Base-by-base conservation (phyloP, 2,113 vertebrate genomes). In the Canis aureus region DNA sequence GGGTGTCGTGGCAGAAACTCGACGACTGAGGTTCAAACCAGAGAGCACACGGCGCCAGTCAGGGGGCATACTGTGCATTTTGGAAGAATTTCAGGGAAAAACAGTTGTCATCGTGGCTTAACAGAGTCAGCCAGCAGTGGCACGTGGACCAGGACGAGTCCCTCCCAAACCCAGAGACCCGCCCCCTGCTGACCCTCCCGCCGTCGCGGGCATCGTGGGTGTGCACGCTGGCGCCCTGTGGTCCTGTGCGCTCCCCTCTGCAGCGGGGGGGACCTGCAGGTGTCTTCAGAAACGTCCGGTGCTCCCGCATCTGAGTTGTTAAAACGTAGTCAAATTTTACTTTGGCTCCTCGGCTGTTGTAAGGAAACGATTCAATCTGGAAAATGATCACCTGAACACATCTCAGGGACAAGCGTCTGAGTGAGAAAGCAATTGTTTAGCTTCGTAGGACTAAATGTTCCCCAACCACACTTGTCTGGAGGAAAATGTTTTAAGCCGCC, bases 161-260 rank as follows among this genome's bases (percentile, higher is more conserved):
- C 35, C 38, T 23, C 38, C 71, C 5, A 2, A 20, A 25, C 35
- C 35, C 38, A 38, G 11, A 32, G 6, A 3, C 66, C 38, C 0
- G 7, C 8, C 38, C 73, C 23, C 38, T 1, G 23, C 38, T 49
- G 12, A 23, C 73, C 23, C 43, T 49, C 73, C 43, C 2, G 6
- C 23, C 73, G 4, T 49, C 0, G 43, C 27, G 7, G 5, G 69
- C 0, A 1, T 0, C 43, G 23, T 27, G 43, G 38, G 13, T 76
- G 38, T 22, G 7, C 43, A 27, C 3, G 43, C 13, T 1, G 13
- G 69, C 5, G 11, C 38, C 38, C 38, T 3, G 0, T 6, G 1
- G 38, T 15, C 35, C 38, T 22, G 5, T 1, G 20, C 5, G 0
- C 7, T 32, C 67, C 67, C 67, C 17, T 66, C 12, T 0, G 29